Evolutionary conservation across 2,888 invertebrate species (phyloP).

Genomic region (Tinea pellionella): DNA sequence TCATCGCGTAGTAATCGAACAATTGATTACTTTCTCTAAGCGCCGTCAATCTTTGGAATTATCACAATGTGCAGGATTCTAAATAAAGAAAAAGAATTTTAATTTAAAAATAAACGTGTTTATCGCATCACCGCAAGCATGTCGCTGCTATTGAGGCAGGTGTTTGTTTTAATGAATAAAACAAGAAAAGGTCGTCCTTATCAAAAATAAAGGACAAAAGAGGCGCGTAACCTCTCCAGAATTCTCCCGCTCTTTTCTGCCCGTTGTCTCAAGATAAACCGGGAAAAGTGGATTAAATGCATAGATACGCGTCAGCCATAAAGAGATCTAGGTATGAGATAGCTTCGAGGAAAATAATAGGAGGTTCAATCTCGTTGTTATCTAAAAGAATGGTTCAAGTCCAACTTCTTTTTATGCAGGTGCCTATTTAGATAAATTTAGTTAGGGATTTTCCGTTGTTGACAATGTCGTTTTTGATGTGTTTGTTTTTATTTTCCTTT

Average conservation of each 20-base stretch:
- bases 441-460: conserved; percentile 7
- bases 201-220: conserved; percentile 47
- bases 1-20: too few species aligned
- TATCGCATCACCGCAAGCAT: conserved; percentile 5
- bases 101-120: neutral
- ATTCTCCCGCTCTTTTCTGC: conserved; percentile 27
- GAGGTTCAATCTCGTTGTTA: conserved; percentile 20
- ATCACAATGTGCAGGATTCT: too few species aligned
- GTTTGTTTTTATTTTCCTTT: neutral
- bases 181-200: conserved; percentile 25
- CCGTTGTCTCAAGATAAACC: conserved; percentile 52
- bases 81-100: neutral
- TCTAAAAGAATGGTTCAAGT: conserved; percentile 17
- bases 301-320: conserved; percentile 51
- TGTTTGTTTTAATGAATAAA: conserved; percentile 6
- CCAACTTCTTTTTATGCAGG: conserved; percentile 28
- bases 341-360: conserved; percentile 31
- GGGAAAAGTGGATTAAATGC: conserved; percentile 59
- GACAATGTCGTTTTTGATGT: neutral
- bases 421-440: conserved; percentile 25
- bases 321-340: conserved; percentile 45
- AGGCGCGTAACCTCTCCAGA: conserved; percentile 16
- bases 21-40: too few species aligned
- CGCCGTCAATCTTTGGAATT: too few species aligned
- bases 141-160: neutral